These are phyloP conservation scores for Minunthozetes semirufus DNA, from an alignment of 2,888 invertebrate genomes.

Conservation along the genomic window DNA sequence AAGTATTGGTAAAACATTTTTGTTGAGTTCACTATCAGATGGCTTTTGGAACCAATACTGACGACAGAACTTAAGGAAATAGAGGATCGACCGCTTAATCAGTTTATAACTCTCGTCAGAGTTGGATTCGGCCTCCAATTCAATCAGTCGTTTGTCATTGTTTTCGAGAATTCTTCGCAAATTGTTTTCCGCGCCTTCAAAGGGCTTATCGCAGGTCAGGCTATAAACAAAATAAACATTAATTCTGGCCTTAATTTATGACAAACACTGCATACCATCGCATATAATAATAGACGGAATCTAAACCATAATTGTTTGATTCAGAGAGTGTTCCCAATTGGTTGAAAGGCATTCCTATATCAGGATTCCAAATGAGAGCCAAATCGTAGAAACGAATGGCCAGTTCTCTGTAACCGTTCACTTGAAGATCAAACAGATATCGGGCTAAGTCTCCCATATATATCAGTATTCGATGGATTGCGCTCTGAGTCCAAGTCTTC, in stretches of 20 bases:
- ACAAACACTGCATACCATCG: slow-evolving; percentile 60
- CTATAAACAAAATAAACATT: no score
- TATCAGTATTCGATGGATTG: slow-evolving; percentile 67
- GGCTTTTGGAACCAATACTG: neutral
- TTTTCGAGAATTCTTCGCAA: slow-evolving; percentile 58
- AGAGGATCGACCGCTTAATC: neutral
- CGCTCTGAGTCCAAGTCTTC: neutral
- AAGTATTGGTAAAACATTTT: slow-evolving; percentile 9
- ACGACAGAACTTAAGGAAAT: neutral
- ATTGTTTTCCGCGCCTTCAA: slow-evolving; percentile 85
- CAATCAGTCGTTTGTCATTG: slow-evolving; percentile 47
- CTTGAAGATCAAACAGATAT: slow-evolving; percentile 70
- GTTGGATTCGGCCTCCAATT: neutral
- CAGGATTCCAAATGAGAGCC: slow-evolving; percentile 48
- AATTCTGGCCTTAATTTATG: no score
- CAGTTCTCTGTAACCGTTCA: slow-evolving; percentile 60
- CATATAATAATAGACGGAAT: slow-evolving; percentile 82
- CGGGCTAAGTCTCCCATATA: slow-evolving; percentile 80
- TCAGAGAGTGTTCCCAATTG: slow-evolving; percentile 82
- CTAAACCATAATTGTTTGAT: slow-evolving; percentile 70
- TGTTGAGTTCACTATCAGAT: slow-evolving; percentile 9
- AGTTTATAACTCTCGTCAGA: neutral
- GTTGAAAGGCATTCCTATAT: slow-evolving; percentile 66
- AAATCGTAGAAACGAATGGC: slow-evolving; percentile 71
- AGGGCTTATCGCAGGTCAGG: slow-evolving; percentile 56